Percentiles rank a stretch among this genome's conserved stretches.
phyloP scores from a whole-genome alignment of 2,113 vertebrate genomes.

The Phylloscopus whistleri region DNA sequence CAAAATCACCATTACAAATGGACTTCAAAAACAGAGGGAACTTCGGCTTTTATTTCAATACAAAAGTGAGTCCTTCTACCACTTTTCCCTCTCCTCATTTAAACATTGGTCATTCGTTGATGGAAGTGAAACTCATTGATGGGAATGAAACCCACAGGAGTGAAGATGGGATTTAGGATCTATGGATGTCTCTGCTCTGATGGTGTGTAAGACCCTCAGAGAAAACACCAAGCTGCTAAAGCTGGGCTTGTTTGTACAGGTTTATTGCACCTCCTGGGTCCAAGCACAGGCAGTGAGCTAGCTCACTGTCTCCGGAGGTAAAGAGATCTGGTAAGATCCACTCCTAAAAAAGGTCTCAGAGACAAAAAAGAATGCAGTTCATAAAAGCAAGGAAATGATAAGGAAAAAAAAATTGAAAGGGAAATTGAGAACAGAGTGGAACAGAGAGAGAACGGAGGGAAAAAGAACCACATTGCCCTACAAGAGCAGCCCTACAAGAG shows the following conservation, averaged over 20 bases:
- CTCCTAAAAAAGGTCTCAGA: conserved; percentile 49
- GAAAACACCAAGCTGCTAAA: neutral
- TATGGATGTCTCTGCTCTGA: neutral
- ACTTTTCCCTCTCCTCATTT: neutral
- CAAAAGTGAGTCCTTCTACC: neutral
- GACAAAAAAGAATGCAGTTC: conserved; percentile 32
- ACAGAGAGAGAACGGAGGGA: neutral
- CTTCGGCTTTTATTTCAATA: neutral
- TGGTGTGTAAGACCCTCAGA: neutral
- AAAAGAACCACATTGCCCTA: conserved; percentile 50
- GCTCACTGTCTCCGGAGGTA: conserved; percentile 5
- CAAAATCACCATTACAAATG: neutral
- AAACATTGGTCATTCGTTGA: neutral
- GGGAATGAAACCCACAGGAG: neutral
- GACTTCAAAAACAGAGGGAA: neutral
- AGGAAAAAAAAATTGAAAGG: neutral
- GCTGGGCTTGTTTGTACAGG: neutral
- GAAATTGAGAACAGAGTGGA: neutral
- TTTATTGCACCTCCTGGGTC: neutral
- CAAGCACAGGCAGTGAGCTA: conserved; percentile 23
- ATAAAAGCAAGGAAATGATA: conserved; percentile 18
- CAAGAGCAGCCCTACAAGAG: conserved; percentile 73
- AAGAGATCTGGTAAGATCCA: conserved; percentile 64
- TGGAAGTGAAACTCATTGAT: neutral
- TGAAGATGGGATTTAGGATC: neutral